phyloP scores from a whole-genome alignment of 2,797 vertebrate species.

The Acanthornis magna region DNA sequence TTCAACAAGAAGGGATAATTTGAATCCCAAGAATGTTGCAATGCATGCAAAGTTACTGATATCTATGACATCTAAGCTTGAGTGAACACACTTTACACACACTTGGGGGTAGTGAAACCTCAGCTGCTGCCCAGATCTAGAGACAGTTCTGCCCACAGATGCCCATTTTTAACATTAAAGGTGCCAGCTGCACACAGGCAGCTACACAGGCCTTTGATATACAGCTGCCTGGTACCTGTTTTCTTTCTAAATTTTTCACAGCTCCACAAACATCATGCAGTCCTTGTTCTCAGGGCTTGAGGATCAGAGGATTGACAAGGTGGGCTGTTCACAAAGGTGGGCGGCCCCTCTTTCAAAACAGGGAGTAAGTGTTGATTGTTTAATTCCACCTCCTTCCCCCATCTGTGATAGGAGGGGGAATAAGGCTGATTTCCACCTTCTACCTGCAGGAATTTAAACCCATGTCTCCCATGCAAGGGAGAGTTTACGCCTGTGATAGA shows the following conservation, averaged over 20 bases:
- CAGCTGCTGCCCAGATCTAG: not conserved
- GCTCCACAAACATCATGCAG: not conserved
- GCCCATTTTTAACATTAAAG: not conserved
- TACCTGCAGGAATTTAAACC: not conserved
- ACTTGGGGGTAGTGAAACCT: not conserved
- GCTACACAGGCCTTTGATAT: not conserved
- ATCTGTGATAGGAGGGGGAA: not conserved
- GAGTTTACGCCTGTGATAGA: not conserved
- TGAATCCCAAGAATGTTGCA: not conserved
- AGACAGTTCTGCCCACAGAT: not conserved
- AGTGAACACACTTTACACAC: not conserved
- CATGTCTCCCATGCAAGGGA: not conserved
- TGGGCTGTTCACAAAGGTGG: not conserved
- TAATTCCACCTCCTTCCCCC: not conserved
- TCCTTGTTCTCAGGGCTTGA: not conserved
- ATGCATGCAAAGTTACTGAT: not conserved
- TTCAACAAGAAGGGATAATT: not conserved
- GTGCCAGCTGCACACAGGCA: not conserved
- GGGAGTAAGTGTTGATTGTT: not conserved
- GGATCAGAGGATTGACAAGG: not conserved
- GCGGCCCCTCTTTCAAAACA: not conserved
- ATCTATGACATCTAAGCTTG: not conserved
- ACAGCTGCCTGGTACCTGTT: not conserved
- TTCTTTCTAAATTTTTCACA: not conserved
- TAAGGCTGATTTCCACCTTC: not conserved